Evolutionary conservation across 2,113 vertebrate species (phyloP).

Genomic region (Ptyas mucosa): DNA sequence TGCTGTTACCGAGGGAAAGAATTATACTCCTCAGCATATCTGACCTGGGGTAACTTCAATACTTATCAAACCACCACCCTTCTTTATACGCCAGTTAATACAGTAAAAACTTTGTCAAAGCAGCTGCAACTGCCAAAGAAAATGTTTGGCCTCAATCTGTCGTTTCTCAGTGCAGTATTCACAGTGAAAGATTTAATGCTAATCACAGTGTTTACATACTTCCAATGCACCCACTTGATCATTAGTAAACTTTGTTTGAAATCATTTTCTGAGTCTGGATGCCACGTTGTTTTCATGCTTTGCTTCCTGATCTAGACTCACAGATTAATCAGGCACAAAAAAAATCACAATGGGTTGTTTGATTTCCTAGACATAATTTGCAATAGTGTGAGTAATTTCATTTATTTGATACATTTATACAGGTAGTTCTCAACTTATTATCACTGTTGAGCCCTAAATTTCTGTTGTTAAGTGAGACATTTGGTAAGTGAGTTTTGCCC

Average conservation of each 20-base stretch:
- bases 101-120: not conserved
- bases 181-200: not conserved
- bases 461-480: too few species aligned
- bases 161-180: not conserved
- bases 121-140: not conserved
- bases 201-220: not conserved
- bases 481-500: too few species aligned
- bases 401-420: not conserved
- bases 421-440: too few species aligned
- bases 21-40: not conserved
- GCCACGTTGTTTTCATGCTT: not conserved
- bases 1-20: not conserved
- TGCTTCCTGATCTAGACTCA: not conserved
- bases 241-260: not conserved
- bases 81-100: not conserved
- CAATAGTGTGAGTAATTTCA: not conserved
- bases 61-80: not conserved
- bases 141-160: not conserved
- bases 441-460: too few species aligned
- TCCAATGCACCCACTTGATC: not conserved
- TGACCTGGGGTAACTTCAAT: not conserved
- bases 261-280: not conserved
- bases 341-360: not conserved
- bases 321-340: not conserved
- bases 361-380: not conserved